Percentiles rank a stretch among this genome's conserved stretches.
These are phyloP conservation scores for Aporrectodea caliginosa DNA, from an alignment of 1,140 invertebrate genomes.

Conservation along the genomic window DNA sequence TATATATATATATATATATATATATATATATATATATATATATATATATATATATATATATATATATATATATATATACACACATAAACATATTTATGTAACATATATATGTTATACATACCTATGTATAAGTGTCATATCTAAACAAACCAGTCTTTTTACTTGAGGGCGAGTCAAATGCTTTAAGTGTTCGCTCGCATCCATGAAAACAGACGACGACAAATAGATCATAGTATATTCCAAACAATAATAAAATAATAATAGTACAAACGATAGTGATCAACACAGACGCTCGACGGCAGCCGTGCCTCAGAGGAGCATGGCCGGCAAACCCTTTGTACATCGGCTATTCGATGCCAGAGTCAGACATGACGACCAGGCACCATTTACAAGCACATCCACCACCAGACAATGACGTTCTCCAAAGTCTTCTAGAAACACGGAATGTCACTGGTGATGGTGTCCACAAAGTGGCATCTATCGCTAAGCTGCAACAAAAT, in stretches of 20 bases:
- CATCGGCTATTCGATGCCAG: background rate
- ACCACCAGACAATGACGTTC: background rate
- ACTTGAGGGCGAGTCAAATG: background rate
- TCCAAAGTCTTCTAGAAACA: background rate
- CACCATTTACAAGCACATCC: too few species aligned
- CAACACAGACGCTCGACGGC: background rate
- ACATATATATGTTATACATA: background rate
- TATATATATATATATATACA: background rate
- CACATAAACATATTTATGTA: background rate
- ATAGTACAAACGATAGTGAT: background rate
- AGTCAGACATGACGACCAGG: too few species aligned
- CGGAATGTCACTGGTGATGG: background rate
- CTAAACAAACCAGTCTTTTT: background rate
- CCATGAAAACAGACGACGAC: background rate
- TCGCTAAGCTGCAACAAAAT: background rate
- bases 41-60: background rate
- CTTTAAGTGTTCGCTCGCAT: too few species aligned
- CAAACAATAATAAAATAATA: background rate
- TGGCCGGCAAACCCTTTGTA: background rate
- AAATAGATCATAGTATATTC: background rate
- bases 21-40: background rate
- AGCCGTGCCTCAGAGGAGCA: background rate
- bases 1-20: background rate
- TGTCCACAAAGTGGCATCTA: background rate
- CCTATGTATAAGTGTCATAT: background rate